Evolutionary conservation across 2,797 vertebrate species (phyloP), one percentile per base, ranked within the genome.

Genomic region (Takifugu ocellatus): DNA sequence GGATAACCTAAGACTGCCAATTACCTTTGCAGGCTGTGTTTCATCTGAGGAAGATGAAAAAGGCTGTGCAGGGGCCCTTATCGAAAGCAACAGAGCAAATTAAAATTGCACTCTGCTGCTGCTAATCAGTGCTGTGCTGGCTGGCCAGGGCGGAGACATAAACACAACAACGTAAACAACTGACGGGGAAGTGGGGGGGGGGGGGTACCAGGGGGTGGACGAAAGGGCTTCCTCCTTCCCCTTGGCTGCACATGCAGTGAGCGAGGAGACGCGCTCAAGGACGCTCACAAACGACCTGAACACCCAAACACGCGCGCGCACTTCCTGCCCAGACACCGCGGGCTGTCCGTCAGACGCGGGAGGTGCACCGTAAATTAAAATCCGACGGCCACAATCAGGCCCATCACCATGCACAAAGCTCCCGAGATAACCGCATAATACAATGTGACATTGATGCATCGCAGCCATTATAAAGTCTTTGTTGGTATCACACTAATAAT

Each of bases 71-170:
- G 0, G 70, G 70, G 70, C 72, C 75, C 82, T 91, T 91, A 91
- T 90, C 88, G 68, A 78, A 73, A 75, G 59, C 84, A 88, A 89
- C 86, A 87, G 85, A 90, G 87, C 87, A 91, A 90, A 91, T 92
- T 88, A 88, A 87, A 89, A 90, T 87, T 84, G 87, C 83, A 84
- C 82, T 86, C 82, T 78, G 65, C 85, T 82, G 77, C 74, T 84
- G 81, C 85, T 91, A 88, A 91, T 90, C 89, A 89, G 85, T 67
- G 49, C 52, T 33, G 80, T 25, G 61, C 80, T 80, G 52, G 80
- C 73, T 72, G 72, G 76, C 83, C 77, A 74, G 82, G 79, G 75
- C 78, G 58, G 75, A 72, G 78, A 88, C 78, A 87, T 89, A 91
- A 89, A 90, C 87, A 90, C 83, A 86, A 78, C 80, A 68, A 81